Conservation (phyloP, 2,113 vertebrate species). For the Ellobius talpinus region DNA sequence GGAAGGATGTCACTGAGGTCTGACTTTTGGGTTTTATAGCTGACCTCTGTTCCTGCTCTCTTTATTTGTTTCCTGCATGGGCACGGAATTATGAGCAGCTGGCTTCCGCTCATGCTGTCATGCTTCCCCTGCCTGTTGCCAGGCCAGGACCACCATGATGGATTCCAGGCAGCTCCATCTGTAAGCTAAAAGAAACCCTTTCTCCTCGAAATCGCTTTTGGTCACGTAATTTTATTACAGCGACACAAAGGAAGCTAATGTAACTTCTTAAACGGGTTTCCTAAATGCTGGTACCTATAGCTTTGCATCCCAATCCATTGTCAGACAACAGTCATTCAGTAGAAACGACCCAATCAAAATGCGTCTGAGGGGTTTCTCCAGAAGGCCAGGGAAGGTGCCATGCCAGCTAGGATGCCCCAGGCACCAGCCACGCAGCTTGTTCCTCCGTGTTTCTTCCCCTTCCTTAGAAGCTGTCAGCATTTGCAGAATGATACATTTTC, state of each 20-base stretch:
- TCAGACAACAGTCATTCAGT: neutral
- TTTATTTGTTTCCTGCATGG: neutral
- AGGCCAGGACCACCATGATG: neutral
- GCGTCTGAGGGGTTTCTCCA: neutral
- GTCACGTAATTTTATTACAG: neutral
- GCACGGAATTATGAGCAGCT: neutral
- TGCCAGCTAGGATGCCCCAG: neutral
- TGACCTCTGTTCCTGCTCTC: neutral
- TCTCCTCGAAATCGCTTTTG: neutral
- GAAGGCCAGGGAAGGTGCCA: neutral
- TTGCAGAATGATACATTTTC: slow-evolving; percentile 34
- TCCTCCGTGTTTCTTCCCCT: neutral
- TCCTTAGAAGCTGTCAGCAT: neutral
- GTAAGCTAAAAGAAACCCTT: neutral
- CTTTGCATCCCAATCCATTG: neutral
- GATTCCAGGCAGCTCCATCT: neutral
- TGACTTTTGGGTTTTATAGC: neutral
- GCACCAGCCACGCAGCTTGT: neutral
- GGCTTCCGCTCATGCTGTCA: no score
- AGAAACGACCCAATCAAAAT: neutral
- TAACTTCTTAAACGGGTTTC: neutral
- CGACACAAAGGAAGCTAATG: neutral
- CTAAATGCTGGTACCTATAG: neutral
- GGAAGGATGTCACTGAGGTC: neutral
- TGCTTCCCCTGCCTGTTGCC: neutral